These are phyloP conservation scores for Passer domesticus DNA, from an alignment of 2,113 vertebrate genomes.

Conservation along the genomic window DNA sequence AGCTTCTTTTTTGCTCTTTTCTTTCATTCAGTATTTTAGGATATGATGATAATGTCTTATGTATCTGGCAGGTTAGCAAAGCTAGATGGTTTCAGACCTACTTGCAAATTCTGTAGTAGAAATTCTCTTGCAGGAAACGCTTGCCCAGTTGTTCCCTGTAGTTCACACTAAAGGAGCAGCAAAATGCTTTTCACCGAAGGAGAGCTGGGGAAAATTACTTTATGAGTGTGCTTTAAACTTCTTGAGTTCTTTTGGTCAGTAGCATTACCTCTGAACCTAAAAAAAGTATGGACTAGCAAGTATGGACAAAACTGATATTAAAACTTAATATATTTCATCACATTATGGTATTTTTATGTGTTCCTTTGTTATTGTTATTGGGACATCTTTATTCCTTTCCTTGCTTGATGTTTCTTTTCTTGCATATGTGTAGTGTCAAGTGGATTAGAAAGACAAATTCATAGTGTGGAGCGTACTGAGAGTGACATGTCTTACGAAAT, in stretches of 20 bases:
- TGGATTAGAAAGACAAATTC: neutral
- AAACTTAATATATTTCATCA: neutral
- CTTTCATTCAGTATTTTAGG: neutral
- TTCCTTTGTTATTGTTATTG: neutral
- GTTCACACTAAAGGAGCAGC: neutral
- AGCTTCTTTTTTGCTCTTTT: neutral
- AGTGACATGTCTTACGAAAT: neutral
- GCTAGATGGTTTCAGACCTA: neutral
- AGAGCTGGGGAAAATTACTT: neutral
- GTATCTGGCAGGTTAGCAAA: neutral
- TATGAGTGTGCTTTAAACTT: neutral
- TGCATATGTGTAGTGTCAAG: neutral
- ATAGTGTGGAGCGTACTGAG: neutral
- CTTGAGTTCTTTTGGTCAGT: neutral
- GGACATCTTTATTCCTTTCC: neutral
- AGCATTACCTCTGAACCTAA: neutral
- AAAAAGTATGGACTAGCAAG: neutral
- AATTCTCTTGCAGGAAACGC: neutral
- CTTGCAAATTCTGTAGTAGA: neutral
- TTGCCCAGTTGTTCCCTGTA: neutral
- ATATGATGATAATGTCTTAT: neutral
- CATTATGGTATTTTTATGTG: neutral
- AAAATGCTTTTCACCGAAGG: neutral
- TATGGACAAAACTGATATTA: neutral
- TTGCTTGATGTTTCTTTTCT: neutral